Percentiles rank a stretch among this genome's conserved stretches.
These are phyloP conservation scores for Amazona vittata DNA, from an alignment of 2,113 vertebrate genomes.

Conservation along the genomic window DNA sequence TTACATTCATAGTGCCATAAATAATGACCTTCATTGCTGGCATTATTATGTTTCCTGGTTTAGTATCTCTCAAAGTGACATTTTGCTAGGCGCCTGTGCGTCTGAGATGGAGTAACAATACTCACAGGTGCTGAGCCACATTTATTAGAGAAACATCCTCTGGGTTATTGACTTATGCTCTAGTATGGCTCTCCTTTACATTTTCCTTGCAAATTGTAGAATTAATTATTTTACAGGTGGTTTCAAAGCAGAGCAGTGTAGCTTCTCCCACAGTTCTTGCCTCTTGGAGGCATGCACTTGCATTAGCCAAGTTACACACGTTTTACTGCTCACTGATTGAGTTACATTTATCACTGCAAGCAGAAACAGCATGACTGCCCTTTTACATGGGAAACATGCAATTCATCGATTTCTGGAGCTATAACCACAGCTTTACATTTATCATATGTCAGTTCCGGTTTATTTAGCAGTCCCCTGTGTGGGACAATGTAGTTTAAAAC, in stretches of 20 bases:
- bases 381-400: slow-evolving; percentile 62
- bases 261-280: slow-evolving; percentile 7
- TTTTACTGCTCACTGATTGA: slow-evolving; percentile 57
- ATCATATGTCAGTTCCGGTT: slow-evolving; percentile 71
- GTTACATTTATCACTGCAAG: slow-evolving; percentile 68
- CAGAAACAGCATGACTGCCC: slow-evolving; percentile 50
- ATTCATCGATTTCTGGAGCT: slow-evolving; percentile 66
- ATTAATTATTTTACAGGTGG: background rate
- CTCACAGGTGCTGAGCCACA: background rate
- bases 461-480: slow-evolving; percentile 41
- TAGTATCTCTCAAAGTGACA: background rate
- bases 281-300: background rate
- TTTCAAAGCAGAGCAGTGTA: background rate
- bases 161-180: background rate
- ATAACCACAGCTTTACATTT: slow-evolving; percentile 60
- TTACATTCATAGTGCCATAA: background rate
- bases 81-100: background rate
- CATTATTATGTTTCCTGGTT: background rate
- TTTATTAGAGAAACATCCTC: background rate
- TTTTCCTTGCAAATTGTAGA: slow-evolving; percentile 22
- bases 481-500: slow-evolving; percentile 43
- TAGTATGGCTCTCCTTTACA: background rate
- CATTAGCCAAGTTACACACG: slow-evolving; percentile 22
- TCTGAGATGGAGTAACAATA: background rate
- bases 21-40: background rate